A percentile compares a stretch with the other conserved stretches of the same genome.
These are phyloP conservation scores for Nymphalis urticae DNA, from an alignment of 2,888 invertebrate genomes.

Conservation along the genomic window DNA sequence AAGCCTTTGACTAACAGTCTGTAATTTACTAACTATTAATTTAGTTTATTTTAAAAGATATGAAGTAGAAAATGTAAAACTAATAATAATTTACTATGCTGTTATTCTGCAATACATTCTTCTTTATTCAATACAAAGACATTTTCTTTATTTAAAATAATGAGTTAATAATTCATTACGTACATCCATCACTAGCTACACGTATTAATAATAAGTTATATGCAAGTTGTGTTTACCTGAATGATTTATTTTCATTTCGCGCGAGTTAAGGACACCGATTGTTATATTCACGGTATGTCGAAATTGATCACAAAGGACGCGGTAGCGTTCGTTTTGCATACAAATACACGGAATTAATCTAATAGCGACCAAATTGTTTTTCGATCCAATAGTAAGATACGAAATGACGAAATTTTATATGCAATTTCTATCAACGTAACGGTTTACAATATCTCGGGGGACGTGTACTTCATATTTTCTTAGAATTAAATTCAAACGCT, in stretches of 20 bases:
- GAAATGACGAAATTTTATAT: background rate
- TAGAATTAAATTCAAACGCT: no score
- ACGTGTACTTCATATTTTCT: no score
- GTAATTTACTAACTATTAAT: no score
- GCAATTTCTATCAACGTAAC: background rate
- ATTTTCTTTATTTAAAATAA: background rate
- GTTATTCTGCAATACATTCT: no score
- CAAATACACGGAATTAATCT: constrained; percentile 47
- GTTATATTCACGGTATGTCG: constrained; percentile 60
- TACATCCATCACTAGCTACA: background rate
- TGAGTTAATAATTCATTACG: background rate
- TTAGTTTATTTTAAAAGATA: no score
- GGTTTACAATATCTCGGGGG: no score
- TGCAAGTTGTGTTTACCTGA: constrained; percentile 9
- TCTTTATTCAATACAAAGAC: no score
- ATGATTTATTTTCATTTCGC: constrained; percentile 42
- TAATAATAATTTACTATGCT: no score
- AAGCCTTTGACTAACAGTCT: no score
- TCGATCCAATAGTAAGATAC: constrained; percentile 2
- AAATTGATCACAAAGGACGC: constrained; percentile 58
- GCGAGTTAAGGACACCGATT: constrained; percentile 49
- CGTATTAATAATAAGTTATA: constrained; percentile 16
- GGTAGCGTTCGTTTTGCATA: constrained; percentile 51
- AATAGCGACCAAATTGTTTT: constrained; percentile 36
- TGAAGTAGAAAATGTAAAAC: no score